Conservation (phyloP, 2,113 vertebrate genomes). For the Malurus alboscapulatus region DNA sequence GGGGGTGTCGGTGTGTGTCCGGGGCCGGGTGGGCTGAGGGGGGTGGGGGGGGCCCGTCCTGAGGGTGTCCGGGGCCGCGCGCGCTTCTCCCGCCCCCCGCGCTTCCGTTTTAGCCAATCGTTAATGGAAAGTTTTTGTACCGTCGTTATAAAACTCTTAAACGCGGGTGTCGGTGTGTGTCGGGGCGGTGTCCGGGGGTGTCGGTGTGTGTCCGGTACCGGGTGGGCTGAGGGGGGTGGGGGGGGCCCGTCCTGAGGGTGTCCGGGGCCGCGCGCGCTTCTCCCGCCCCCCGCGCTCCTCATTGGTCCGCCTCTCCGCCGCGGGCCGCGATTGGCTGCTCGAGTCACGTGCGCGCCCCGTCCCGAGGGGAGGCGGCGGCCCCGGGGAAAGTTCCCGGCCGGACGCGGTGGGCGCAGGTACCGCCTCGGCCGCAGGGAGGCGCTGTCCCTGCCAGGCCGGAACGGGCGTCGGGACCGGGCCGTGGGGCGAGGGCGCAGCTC, state of each 20-base stretch:
- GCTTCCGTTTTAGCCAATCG: too few species aligned
- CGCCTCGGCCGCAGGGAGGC: not conserved
- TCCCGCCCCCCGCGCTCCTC: not conserved
- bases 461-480: not conserved
- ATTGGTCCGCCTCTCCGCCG: not conserved
- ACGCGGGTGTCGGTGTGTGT: too few species aligned
- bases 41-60: too few species aligned
- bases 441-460: not conserved
- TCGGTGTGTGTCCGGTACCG: not conserved
- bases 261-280: not conserved
- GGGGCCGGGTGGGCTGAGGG: too few species aligned
- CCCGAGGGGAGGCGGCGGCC: not conserved
- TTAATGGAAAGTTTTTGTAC: too few species aligned
- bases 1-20: too few species aligned
- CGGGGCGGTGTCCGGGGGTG: not conserved
- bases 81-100: too few species aligned
- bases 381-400: not conserved
- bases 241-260: too few species aligned
- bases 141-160: too few species aligned
- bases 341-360: not conserved
- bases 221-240: not conserved
- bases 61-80: too few species aligned
- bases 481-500: not conserved
- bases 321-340: not conserved
- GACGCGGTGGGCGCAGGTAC: not conserved